These are phyloP conservation scores for Sebastes jordani DNA, from an alignment of 2,797 vertebrate species.

Conservation along the genomic window DNA sequence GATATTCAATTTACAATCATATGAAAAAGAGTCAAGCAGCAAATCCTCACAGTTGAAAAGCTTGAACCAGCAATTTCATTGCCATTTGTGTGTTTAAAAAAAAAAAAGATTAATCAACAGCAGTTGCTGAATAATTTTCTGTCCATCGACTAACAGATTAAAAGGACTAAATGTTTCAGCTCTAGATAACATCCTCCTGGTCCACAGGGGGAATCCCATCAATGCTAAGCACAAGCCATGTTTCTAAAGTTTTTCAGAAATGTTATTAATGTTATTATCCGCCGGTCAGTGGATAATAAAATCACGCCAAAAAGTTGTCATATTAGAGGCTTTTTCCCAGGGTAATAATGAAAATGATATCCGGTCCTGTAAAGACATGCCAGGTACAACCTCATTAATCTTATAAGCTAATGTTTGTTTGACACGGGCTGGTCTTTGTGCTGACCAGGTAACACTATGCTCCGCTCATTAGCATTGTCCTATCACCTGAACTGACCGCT, in stretches of 20 bases:
- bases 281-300: neutral
- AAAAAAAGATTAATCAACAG: neutral
- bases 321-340: neutral
- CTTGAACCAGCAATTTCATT: neutral
- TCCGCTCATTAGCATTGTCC: conserved; percentile 30
- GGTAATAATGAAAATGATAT: neutral
- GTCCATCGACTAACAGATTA: neutral
- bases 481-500: conserved; percentile 38
- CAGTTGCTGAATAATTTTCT: neutral
- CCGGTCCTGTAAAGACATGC: neutral
- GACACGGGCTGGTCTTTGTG: conserved; percentile 2
- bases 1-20: neutral
- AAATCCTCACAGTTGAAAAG: neutral
- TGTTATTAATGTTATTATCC: conserved; percentile 1
- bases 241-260: neutral
- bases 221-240: neutral
- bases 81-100: neutral
- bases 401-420: neutral
- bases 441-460: neutral
- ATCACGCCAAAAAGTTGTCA: neutral
- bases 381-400: neutral
- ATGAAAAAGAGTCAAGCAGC: neutral
- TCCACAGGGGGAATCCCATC: neutral
- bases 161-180: neutral
- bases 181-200: neutral